These are phyloP conservation scores for Orchesellides sinensis DNA, from an alignment of 2,888 invertebrate genomes.

Conservation along the genomic window DNA sequence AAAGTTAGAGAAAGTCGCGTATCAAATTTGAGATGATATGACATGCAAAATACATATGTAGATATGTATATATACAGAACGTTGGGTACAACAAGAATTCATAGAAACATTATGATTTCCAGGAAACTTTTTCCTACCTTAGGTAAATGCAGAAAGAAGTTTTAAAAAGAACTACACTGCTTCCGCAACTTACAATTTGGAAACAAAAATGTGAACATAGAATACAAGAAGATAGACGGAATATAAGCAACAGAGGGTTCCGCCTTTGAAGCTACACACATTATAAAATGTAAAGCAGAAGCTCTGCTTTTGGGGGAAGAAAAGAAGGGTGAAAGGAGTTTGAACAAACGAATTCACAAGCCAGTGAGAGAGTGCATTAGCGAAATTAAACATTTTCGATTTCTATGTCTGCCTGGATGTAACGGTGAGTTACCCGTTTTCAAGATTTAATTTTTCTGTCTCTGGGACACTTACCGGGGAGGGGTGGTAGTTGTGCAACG, in stretches of 20 bases:
- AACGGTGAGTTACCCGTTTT: constrained; percentile 14
- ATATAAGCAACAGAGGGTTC: not conserved
- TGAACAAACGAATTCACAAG: constrained; percentile 41
- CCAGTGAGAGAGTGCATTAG: constrained; percentile 73
- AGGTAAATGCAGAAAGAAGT: no score
- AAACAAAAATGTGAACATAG: not conserved
- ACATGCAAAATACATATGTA: no score
- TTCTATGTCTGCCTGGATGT: constrained; percentile 21
- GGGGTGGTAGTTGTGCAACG: no score
- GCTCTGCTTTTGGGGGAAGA: constrained; percentile 13
- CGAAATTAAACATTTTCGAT: constrained; percentile 73
- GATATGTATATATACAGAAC: no score
- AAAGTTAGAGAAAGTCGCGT: no score
- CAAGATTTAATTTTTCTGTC: constrained; percentile 1
- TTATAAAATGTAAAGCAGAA: not conserved
- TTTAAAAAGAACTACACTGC: no score
- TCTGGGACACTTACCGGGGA: no score
- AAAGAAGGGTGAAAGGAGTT: constrained; percentile 45
- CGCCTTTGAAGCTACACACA: not conserved
- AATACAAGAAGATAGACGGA: not conserved
- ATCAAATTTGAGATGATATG: no score
- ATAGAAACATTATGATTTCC: no score
- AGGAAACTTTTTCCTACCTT: no score
- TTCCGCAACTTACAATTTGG: not conserved
- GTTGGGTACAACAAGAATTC: no score